A percentile compares a stretch with the other conserved stretches of the same genome.
Evolutionary conservation across 2,888 invertebrate genomes (phyloP).

Genomic region (Tetranychus piercei): DNA sequence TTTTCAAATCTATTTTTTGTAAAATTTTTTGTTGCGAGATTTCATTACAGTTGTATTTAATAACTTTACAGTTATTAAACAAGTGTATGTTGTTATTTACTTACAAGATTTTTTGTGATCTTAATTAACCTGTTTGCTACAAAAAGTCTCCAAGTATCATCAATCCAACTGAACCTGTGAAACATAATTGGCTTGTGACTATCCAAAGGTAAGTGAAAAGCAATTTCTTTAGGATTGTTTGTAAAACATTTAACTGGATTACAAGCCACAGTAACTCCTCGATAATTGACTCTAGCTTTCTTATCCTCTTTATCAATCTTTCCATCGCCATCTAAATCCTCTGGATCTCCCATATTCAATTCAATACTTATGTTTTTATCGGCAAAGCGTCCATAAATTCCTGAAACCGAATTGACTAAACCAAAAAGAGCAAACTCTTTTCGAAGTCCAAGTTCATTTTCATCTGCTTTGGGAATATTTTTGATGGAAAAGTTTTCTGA

Average conservation of each 20-base stretch:
- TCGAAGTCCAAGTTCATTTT: neutral
- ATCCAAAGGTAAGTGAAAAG: neutral
- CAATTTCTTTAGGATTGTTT: slow-evolving; percentile 2
- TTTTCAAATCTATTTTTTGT: no score
- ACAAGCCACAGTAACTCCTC: neutral
- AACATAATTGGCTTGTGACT: neutral
- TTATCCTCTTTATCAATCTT: neutral
- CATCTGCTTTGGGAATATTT: neutral
- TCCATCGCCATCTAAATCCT: slow-evolving; percentile 11
- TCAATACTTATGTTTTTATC: neutral
- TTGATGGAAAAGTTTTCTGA: neutral
- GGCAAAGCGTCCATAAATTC: neutral
- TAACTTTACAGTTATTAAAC: neutral
- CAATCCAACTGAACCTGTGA: neutral
- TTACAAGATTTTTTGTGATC: slow-evolving; percentile 4
- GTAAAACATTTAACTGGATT: slow-evolving; percentile 5
- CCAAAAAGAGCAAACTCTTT: slow-evolving; percentile 5
- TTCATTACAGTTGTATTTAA: neutral
- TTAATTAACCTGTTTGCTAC: neutral
- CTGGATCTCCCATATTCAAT: slow-evolving; percentile 4
- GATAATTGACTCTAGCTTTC: slow-evolving; percentile 3
- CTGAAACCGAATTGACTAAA: neutral
- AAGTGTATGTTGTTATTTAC: neutral
- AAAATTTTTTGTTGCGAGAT: no score
- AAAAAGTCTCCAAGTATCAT: slow-evolving; percentile 4